A percentile compares a stretch with the other conserved stretches of the same genome.
phyloP scores from a whole-genome alignment of 2,113 vertebrate genomes.

The Stomatorhinus ivindoensis region DNA sequence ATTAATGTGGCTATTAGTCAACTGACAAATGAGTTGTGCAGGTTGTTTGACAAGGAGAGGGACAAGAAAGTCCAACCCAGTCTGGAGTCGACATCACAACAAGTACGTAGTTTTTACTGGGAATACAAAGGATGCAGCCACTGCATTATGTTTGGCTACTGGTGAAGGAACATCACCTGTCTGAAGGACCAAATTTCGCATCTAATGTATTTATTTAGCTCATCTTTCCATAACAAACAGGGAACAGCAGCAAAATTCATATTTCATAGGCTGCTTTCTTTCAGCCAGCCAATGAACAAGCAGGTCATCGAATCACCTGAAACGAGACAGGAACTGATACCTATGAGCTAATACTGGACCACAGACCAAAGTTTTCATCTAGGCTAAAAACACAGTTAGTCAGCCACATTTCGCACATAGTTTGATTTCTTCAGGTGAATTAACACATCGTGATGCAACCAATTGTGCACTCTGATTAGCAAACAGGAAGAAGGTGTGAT shows the following conservation, averaged over 20 bases:
- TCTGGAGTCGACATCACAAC: background rate
- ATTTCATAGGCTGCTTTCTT: constrained; percentile 7
- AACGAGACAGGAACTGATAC: background rate
- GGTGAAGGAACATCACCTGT: background rate
- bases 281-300: constrained; percentile 1
- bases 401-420: background rate
- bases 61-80: background rate
- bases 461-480: background rate
- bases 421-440: background rate
- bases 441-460: background rate
- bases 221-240: background rate
- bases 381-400: background rate
- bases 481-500: background rate
- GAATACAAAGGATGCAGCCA: background rate
- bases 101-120: background rate
- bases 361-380: background rate
- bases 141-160: background rate
- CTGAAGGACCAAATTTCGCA: background rate
- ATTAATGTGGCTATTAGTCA: background rate
- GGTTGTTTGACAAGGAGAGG: background rate
- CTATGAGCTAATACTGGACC: background rate
- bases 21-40: background rate
- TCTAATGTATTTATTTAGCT: background rate
- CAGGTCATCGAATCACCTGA: background rate
- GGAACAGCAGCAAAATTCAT: background rate